A percentile compares a stretch with the other conserved stretches of the same genome.
Evolutionary conservation across 2,113 vertebrate species (phyloP).

Genomic region (Solenodon paradoxus): DNA sequence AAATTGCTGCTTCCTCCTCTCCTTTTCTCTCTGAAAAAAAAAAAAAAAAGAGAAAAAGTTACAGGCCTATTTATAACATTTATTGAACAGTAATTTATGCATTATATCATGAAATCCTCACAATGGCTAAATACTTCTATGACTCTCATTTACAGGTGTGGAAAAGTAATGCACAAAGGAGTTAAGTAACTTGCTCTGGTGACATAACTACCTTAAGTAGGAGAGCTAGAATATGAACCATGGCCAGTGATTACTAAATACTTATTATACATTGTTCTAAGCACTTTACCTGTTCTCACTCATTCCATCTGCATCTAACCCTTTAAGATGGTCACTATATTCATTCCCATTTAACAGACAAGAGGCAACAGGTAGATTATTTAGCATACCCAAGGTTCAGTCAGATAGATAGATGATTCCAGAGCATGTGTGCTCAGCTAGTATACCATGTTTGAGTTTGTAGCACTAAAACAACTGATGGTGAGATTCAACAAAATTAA

Average conservation of each 20-base stretch:
- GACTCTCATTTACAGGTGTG: neutral
- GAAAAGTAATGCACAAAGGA: neutral
- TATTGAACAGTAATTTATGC: neutral
- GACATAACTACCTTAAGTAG: neutral
- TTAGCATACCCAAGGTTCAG: neutral
- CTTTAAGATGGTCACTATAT: neutral
- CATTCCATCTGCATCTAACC: neutral
- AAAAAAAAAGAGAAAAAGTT: too few species aligned
- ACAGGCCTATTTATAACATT: too few species aligned
- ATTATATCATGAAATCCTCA: neutral
- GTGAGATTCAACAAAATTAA: neutral
- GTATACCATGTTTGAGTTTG: rapidly evolving
- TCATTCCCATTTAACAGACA: neutral
- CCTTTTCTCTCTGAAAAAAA: too few species aligned
- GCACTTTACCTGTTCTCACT: neutral
- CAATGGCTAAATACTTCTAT: neutral
- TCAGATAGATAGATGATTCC: neutral
- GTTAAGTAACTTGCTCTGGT: too few species aligned
- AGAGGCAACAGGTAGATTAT: neutral
- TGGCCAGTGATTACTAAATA: neutral
- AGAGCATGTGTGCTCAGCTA: neutral
- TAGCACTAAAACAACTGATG: neutral
- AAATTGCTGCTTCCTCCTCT: too few species aligned
- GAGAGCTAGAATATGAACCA: neutral
- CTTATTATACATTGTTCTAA: neutral